Conservation (phyloP, 2,797 vertebrate species). For the Diglossa cyanea region DNA sequence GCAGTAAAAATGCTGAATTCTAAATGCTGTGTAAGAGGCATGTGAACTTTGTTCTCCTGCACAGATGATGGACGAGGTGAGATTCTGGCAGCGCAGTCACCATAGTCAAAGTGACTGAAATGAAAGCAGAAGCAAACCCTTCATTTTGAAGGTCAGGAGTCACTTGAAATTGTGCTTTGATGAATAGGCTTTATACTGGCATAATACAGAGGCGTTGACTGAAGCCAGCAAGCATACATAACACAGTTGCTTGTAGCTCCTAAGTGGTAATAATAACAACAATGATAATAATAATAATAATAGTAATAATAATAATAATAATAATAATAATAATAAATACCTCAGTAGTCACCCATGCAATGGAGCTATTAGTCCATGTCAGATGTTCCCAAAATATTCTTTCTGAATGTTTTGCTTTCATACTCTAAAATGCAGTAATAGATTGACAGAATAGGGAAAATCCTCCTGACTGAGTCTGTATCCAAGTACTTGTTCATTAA, state of each 20-base stretch:
- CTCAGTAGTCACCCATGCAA: background rate
- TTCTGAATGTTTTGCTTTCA: background rate
- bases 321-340: background rate
- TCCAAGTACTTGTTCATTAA: background rate
- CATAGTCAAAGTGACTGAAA: background rate
- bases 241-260: background rate
- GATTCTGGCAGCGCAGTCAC: background rate
- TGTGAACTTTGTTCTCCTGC: background rate
- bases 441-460: background rate
- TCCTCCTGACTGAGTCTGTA: background rate
- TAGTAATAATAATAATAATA: background rate
- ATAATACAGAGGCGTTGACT: background rate
- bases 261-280: background rate
- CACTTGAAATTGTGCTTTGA: slow-evolving; percentile 44
- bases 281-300: background rate
- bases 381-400: background rate
- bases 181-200: slow-evolving; percentile 11
- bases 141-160: slow-evolving; percentile 55
- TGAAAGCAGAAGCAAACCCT: slow-evolving; percentile 29
- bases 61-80: background rate
- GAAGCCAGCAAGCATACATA: background rate
- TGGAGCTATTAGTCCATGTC: background rate
- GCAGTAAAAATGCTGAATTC: background rate
- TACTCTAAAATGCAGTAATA: background rate
- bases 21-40: background rate